Conservation (phyloP, 2,113 vertebrate species). For the Urocynchramus pylzowi region DNA sequence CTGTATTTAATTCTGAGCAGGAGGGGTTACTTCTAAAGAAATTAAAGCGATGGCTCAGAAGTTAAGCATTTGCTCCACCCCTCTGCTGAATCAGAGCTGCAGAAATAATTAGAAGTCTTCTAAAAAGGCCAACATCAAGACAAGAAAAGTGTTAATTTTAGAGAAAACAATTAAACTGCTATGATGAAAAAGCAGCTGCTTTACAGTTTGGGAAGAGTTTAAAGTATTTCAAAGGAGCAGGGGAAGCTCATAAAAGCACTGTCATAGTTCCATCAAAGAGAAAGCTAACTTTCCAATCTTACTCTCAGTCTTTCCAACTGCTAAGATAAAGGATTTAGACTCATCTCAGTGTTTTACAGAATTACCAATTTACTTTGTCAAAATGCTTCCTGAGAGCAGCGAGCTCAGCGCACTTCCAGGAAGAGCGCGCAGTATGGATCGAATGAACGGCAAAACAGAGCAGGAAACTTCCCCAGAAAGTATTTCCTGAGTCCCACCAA, state of each 20-base stretch:
- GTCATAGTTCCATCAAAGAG: not conserved
- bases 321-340: not conserved
- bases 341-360: not conserved
- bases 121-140: not conserved
- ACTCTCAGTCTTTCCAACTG: not conserved
- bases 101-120: not conserved
- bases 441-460: not conserved
- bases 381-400: not conserved
- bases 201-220: not conserved
- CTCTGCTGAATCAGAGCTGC: not conserved
- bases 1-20: not conserved
- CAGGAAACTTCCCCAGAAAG: not conserved
- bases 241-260: not conserved
- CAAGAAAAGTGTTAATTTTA: not conserved
- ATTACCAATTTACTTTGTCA: not conserved
- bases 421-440: accelerated
- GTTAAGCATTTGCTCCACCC: not conserved
- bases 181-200: not conserved
- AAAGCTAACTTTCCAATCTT: not conserved
- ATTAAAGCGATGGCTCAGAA: not conserved
- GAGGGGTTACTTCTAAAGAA: not conserved
- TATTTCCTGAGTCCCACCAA: not conserved
- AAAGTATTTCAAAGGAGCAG: not conserved
- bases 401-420: not conserved
- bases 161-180: not conserved